Percentiles rank a stretch among this genome's conserved stretches.
Conservation (phyloP, 2,113 vertebrate species). For the Sphyrna mokarran region DNA sequence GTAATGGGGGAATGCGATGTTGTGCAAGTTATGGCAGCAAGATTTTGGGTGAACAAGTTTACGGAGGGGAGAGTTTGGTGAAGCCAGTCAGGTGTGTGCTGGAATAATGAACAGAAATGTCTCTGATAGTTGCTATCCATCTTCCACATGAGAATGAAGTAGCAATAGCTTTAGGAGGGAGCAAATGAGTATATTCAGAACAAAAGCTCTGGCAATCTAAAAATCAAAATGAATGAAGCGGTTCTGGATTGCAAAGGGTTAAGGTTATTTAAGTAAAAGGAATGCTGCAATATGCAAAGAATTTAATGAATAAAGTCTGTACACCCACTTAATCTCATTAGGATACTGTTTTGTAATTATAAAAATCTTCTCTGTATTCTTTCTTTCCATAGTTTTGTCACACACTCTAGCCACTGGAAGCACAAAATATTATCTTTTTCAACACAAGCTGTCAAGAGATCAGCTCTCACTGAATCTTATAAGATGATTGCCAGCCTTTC, state of each 20-base stretch:
- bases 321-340: conserved; percentile 35
- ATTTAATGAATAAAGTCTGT: conserved; percentile 24
- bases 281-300: conserved; percentile 36
- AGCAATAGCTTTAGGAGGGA: not conserved
- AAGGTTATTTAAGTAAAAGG: not conserved
- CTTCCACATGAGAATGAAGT: not conserved
- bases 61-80: not conserved
- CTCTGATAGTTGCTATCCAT: not conserved
- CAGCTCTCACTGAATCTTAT: conserved; percentile 20
- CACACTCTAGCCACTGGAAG: not conserved
- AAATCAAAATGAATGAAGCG: not conserved
- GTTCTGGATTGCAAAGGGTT: not conserved
- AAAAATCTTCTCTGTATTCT: conserved; percentile 4
- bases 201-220: not conserved
- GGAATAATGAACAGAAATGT: not conserved
- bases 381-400: not conserved
- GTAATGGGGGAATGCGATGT: not conserved
- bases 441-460: not conserved
- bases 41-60: not conserved
- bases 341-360: conserved; percentile 27
- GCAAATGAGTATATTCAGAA: not conserved
- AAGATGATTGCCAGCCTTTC: not conserved
- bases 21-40: too few species aligned
- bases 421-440: not conserved
- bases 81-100: not conserved